Percentiles rank a stretch among this genome's conserved stretches.
These are phyloP conservation scores for Potamilus streckersoni DNA, from an alignment of 1,140 invertebrate species.

Conservation along the genomic window DNA sequence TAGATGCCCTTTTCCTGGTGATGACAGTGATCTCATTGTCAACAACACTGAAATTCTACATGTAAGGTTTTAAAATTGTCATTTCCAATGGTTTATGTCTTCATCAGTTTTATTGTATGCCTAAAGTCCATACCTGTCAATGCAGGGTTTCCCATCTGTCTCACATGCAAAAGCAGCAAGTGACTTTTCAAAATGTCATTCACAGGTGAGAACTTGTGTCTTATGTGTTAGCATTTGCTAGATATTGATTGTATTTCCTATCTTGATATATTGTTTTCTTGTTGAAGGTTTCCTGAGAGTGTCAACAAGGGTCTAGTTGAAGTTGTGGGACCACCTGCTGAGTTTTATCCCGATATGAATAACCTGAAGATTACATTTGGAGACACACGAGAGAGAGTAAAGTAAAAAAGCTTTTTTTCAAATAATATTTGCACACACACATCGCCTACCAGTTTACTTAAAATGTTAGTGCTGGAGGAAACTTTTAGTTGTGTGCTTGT, in stretches of 20 bases:
- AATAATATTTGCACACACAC: neutral
- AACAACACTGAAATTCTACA: too few relatives aligned
- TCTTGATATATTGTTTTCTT: conserved; percentile 9
- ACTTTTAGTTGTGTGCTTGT: neutral
- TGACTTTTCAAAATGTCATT: neutral
- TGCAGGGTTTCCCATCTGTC: neutral
- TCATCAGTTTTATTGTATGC: neutral
- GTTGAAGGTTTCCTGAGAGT: conserved; percentile 80
- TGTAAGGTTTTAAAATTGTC: neutral
- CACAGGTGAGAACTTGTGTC: neutral
- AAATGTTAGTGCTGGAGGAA: neutral
- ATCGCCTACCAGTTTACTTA: conserved; percentile 1
- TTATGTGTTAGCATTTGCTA: neutral
- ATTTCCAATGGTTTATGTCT: neutral
- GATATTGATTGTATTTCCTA: neutral
- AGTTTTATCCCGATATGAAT: conserved; percentile 89
- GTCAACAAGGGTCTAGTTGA: conserved; percentile 87
- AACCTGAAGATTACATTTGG: conserved; percentile 82
- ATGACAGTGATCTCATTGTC: too few relatives aligned
- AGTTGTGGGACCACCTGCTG: conserved; percentile 84
- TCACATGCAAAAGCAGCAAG: neutral
- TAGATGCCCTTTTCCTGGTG: too few relatives aligned
- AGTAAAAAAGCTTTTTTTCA: conserved; percentile 49
- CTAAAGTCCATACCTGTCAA: neutral
- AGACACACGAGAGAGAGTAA: conserved; percentile 87